These are phyloP conservation scores for Cichlasoma orientale DNA, from an alignment of 2,797 vertebrate genomes.

Conservation along the genomic window DNA sequence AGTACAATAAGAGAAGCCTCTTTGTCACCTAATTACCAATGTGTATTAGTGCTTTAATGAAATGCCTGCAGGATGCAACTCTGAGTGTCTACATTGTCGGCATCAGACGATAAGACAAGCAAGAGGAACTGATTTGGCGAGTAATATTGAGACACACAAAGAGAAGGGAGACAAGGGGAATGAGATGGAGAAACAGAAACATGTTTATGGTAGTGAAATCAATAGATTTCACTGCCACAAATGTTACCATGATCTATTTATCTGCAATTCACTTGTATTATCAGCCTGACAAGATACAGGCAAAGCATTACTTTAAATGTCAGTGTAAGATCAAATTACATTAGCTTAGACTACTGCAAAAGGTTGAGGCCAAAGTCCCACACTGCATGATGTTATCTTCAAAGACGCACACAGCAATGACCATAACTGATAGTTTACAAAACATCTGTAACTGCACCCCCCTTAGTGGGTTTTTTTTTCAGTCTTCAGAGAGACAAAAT, in stretches of 20 bases:
- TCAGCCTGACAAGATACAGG: constrained; percentile 5
- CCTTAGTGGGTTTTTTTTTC: accelerated
- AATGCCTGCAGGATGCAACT: constrained; percentile 80
- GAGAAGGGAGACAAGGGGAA: background rate
- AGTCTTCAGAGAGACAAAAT: background rate
- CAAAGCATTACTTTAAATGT: constrained; percentile 27
- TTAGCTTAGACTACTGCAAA: background rate
- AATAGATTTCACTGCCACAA: constrained; percentile 29
- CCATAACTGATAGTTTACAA: background rate
- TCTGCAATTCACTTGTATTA: constrained; percentile 4
- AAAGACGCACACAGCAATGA: background rate
- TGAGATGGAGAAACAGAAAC: background rate
- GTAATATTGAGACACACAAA: constrained; percentile 55
- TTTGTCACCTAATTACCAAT: constrained; percentile 83
- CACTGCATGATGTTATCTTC: background rate
- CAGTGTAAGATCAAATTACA: constrained; percentile 1
- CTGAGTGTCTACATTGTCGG: constrained; percentile 62
- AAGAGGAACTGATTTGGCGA: constrained; percentile 49
- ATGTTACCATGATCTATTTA: constrained; percentile 7
- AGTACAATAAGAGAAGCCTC: constrained; percentile 77
- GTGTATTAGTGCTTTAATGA: constrained; percentile 84
- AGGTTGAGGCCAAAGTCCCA: background rate
- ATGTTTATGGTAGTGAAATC: constrained; percentile 29
- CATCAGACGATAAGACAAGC: constrained; percentile 42
- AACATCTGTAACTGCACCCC: background rate